A percentile compares a stretch with the other conserved stretches of the same genome.
phyloP scores from a whole-genome alignment of 2,888 invertebrate genomes.

The Thymelicus lineola region DNA sequence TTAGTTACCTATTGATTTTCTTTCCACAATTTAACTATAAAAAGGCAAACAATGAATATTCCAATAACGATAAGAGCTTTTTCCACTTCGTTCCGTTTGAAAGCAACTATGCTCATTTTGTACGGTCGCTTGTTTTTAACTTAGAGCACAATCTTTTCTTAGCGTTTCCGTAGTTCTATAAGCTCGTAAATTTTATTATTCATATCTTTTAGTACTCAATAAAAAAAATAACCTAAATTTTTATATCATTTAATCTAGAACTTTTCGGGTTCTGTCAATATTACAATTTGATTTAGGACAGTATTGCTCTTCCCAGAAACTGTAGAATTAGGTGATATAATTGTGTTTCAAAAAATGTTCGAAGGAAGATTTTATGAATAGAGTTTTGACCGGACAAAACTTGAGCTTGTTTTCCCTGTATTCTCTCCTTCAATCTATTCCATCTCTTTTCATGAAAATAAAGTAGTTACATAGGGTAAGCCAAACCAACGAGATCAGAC shows the following conservation, averaged over 20 bases:
- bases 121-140: conserved; percentile 6
- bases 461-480: background rate
- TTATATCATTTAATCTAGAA: no score
- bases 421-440: background rate
- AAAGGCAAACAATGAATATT: background rate
- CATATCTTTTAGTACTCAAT: background rate
- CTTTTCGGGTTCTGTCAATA: no score
- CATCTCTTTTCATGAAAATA: background rate
- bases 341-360: no score
- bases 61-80: conserved; percentile 17
- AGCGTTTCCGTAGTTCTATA: background rate
- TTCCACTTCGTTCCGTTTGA: conserved; percentile 20
- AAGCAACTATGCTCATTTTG: conserved; percentile 13
- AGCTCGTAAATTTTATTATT: background rate
- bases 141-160: background rate
- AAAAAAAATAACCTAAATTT: no score
- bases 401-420: no score
- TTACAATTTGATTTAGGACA: no score
- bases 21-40: background rate
- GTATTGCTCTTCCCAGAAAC: no score
- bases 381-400: no score
- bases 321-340: no score
- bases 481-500: background rate
- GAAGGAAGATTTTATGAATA: no score
- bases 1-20: no score